Conservation (phyloP, 2,888 invertebrate species). For the Bruchidius siliquastri region DNA sequence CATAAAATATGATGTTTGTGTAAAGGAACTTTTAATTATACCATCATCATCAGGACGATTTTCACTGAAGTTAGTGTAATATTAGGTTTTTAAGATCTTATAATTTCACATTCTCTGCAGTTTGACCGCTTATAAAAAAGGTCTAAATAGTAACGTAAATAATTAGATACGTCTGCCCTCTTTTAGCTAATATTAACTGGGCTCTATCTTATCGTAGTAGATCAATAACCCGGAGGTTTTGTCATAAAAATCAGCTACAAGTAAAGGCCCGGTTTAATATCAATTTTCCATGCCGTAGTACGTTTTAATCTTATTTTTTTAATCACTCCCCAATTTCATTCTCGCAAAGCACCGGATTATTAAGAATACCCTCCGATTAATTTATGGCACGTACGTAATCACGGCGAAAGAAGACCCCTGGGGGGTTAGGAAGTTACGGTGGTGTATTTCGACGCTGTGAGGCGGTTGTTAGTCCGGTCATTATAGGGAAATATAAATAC, state of each 20-base stretch:
- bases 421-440: slow-evolving; percentile 7
- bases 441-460: neutral
- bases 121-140: no score
- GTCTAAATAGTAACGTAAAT: no score
- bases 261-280: neutral
- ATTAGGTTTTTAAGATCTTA: no score
- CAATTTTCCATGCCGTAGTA: neutral
- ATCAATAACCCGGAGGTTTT: neutral
- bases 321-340: neutral
- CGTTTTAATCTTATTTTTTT: neutral
- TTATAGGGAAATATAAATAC: neutral
- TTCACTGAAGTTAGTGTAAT: no score
- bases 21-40: no score
- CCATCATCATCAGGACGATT: no score
- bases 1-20: no score
- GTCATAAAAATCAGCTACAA: neutral
- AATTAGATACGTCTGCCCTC: no score
- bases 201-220: no score
- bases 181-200: no score
- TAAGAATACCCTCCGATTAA: slow-evolving; percentile 24
- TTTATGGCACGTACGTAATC: slow-evolving; percentile 28
- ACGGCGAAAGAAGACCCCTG: slow-evolving; percentile 12
- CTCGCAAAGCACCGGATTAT: slow-evolving; percentile 18
- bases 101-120: no score
- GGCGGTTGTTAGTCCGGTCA: neutral